Base-by-base conservation (phyloP, 2,888 invertebrate species). In the Aromia moschata region DNA sequence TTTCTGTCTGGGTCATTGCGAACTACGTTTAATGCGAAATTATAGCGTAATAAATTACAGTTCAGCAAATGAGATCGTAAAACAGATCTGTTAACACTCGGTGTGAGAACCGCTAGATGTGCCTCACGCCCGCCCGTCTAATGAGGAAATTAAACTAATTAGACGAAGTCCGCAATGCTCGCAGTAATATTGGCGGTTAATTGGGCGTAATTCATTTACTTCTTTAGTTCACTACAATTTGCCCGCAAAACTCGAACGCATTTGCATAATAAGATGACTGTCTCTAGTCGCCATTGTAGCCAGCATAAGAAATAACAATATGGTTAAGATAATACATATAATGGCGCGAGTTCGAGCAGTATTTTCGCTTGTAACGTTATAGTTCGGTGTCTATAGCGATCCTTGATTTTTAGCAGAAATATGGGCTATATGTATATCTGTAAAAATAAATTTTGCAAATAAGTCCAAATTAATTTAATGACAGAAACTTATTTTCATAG, bases 61-160 rank as follows among this genome's bases (percentile, higher is more conserved):
- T 40, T 16, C 16, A 16, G 17, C 10, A 40, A 40, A 40, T 17
- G 17, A 40, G 40, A 40, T 40, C 18, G 11, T 40, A 40, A 40
- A 40, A 25, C 25, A 25, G 25, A 25, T 25, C 25, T 25, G 25
- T 25, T 25, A 25, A 25, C 25, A n/a, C 40, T 40, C 16, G 16
- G 46, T 47, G 47, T 36, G 47, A 36, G 47, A 47, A 47, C 47
- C 36, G 47, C 47, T 33, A 47, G 2, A 25, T n/a, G n/a, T n/a
- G 18, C 47, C 17, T 7, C 37, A 47, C 37, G 47, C 47, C 37
- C 18, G 47, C 36, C 36, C 18, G 20, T 18, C 37, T 47, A 47
- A 37, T 47, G 36, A 20, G 47, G 18, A 36, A 47, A 47, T 18
- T 36, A 47, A 36, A 47, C 15, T 47, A 47, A 47, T 47, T 47